Evolutionary conservation across 2,797 vertebrate genomes (phyloP), one percentile per base, ranked within the genome.

Genomic region (Acestrorhynchus altus): DNA sequence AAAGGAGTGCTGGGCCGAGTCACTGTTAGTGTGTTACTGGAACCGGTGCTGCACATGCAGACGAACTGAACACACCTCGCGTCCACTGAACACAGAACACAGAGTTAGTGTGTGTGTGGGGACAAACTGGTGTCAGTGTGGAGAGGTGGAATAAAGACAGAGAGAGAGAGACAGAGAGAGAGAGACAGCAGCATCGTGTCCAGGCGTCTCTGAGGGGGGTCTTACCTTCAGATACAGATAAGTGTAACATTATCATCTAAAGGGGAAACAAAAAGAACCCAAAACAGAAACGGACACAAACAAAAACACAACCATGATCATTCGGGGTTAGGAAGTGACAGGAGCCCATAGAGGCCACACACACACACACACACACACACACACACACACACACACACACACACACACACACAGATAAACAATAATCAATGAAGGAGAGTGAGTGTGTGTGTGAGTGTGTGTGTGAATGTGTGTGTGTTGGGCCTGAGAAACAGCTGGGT

Each of bases 181-280:
- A 28, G 10, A 22, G 67, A 69, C 6, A 35, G 16, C 92, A 85
- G 77, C 76, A 72, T 78, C 46, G 44, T 49, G 47, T 51, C 63
- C 35, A 64, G 73, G 39, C 31, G 90, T 94, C 94, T 95, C 92
- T 88, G 89, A 24, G 94, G 92, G 64, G 85, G 64, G 85, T 94
- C 97, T 98, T 98, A 98, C 97, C 97, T 98, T 97, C 94, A 96
- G 94, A 95, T 95, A 97, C 96, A 97, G 93, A 96, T 94, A 96
- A 98, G 94, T 95, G 96, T 96, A 93, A 96, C 96, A 98, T 95
- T 97, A 98, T 95, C 96, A 98, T 99, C 98, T 99, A 96, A 96
- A 96, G 94, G 94, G 92, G 90, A 79, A 93, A 92, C 92, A 93
- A 94, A 94, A 90, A 92, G 94, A 91, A 91, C 0, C 22, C 63